Base-by-base conservation (phyloP, 2,797 vertebrate genomes). In the Spea hammondii region DNA sequence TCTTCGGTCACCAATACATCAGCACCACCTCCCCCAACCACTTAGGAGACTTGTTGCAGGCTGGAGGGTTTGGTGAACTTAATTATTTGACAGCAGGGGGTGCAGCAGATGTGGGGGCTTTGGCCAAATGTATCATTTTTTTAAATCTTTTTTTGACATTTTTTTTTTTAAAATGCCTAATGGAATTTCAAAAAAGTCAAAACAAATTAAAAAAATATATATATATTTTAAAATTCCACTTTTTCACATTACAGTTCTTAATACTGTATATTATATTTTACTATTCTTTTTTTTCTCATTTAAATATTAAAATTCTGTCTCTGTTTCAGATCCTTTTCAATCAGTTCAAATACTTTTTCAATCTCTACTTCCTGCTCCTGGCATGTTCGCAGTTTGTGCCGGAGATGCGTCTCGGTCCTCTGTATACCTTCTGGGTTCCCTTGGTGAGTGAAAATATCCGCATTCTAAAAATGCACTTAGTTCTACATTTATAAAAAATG, bases 271-370 rank as follows among this genome's bases (percentile, higher is more conserved):
- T 57, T 14, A 57, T 57, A 57, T 11, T 57, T 57, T 11, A 57
- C 8, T 1, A 57, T 11, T 57, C 13, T 53, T 7, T 53, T 53
- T 53, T 53, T 53, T 53, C 4, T 1, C 4, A 53, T 53, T 53
- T 53, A 59, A 59, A 9, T 5, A 59, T 13, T 12, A 59, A 59
- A 59, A 32, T 57, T 48, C 14, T 66, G 17, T 70, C 4, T 5
- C 0, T 9, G 0, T 77, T 83, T 5, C 89, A 99, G 97, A 96
- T 99, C 77, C 90, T 99, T 82, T 99, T 93, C 80, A 96, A 99
- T 89, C 97, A 99, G 89, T 99, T 99, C 91, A 98, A 98, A 84
- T 98, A 99, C 89, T 99, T 99, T 91, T 98, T 96, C 93, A 99
- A 99, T 88, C 91, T 99, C 82, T 99, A 99, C 85, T 99, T 99